These are phyloP conservation scores for Gonocerus acuteangulatus DNA, from an alignment of 2,888 invertebrate species.

Conservation along the genomic window DNA sequence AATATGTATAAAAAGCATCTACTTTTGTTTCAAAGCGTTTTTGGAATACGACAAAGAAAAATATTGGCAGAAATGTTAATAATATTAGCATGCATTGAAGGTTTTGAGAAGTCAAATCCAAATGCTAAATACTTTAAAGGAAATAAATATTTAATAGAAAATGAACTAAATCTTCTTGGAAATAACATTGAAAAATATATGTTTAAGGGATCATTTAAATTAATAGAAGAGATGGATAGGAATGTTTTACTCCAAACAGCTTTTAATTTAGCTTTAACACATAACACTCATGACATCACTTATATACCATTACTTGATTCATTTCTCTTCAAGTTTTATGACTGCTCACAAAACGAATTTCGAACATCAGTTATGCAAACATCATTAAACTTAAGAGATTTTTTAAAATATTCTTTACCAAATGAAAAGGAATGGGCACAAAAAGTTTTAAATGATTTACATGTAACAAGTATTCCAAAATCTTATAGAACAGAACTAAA, in stretches of 20 bases:
- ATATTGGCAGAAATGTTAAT: slow-evolving; percentile 6
- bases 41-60: slow-evolving; percentile 15
- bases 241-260: slow-evolving; percentile 3
- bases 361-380: slow-evolving; percentile 12
- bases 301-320: slow-evolving; percentile 13
- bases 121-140: slow-evolving; percentile 3
- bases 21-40: neutral
- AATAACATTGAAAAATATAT: slow-evolving; percentile 26
- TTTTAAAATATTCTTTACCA: slow-evolving; percentile 11
- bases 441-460: neutral
- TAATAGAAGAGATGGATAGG: slow-evolving; percentile 6
- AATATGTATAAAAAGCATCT: slow-evolving; percentile 1
- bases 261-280: neutral
- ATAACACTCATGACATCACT: neutral
- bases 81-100: slow-evolving; percentile 4
- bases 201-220: neutral
- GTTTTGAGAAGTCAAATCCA: neutral
- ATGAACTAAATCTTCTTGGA: slow-evolving; percentile 16
- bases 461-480: neutral
- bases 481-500: neutral
- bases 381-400: slow-evolving; percentile 9
- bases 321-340: slow-evolving; percentile 2
- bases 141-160: slow-evolving; percentile 13
- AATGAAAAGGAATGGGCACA: slow-evolving; percentile 15
- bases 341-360: slow-evolving; percentile 9